These are phyloP conservation scores for Horisme vitalbata DNA, from an alignment of 2,888 invertebrate species.

Conservation along the genomic window DNA sequence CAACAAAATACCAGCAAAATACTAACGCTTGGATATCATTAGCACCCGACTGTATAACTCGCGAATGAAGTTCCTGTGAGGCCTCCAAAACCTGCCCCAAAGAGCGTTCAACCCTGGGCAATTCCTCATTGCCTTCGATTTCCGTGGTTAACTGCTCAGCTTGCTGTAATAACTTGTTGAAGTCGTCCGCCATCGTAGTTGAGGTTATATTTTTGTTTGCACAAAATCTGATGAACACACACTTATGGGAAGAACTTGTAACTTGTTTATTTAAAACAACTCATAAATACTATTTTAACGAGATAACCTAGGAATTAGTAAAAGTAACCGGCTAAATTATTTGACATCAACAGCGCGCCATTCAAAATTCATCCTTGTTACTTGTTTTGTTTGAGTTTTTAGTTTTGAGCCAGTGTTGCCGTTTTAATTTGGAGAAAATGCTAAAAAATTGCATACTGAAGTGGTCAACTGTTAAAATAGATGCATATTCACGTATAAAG, in stretches of 20 bases:
- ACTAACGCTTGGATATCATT: constrained; percentile 96
- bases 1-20: constrained; percentile 7
- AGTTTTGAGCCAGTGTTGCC: too few relatives aligned
- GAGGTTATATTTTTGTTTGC: constrained; percentile 53
- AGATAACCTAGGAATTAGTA: too few relatives aligned
- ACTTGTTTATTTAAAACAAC: neutral
- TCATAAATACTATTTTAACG: too few relatives aligned
- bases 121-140: constrained; percentile 92
- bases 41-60: constrained; percentile 92
- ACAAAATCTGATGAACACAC: neutral
- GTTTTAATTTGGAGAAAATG: too few relatives aligned
- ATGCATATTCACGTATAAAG: too few relatives aligned
- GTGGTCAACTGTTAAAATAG: too few relatives aligned
- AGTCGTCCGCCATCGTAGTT: constrained; percentile 83
- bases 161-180: constrained; percentile 93
- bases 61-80: constrained; percentile 93
- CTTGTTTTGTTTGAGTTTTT: too few relatives aligned
- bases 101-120: constrained; percentile 93
- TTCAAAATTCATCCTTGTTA: too few relatives aligned
- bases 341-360: too few relatives aligned
- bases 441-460: too few relatives aligned
- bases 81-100: constrained; percentile 95
- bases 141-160: constrained; percentile 96
- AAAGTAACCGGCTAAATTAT: too few relatives aligned
- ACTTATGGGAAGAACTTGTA: neutral